Evolutionary conservation across 2,888 invertebrate genomes (phyloP), one percentile per base, ranked within the genome.

Genomic region (Epirrhoe tristata): DNA sequence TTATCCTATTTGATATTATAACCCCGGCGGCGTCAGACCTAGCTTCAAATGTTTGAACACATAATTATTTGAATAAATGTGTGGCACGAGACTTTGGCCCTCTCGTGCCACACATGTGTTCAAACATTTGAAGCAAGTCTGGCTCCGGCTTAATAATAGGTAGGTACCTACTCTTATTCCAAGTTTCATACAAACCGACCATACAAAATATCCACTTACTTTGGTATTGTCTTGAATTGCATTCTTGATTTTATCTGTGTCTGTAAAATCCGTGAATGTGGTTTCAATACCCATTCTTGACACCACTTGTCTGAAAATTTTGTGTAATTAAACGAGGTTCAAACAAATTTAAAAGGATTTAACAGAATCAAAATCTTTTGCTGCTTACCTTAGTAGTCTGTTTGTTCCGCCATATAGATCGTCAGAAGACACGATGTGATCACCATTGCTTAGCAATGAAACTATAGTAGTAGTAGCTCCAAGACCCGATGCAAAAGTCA

Each of bases 341-440:
- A 5, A 39, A 8, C 36, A 8, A 43, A 12, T 24, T 24, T 24
- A 24, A 24, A 24, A 12, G 12, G 12, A 1, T 12, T 3, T 12
- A 10, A 12, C 12, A 43, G 1, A 43, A 12, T 43, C 12, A 12
- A 12, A 43, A 12, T 43, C 12, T 36, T 53, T 48, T 56, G 32
- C 14, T 53, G n/a, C 43, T 14, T 52, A 64, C 88, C 93, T 93
- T 71, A 95, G 91, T 51, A 96, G 82, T 75, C 98, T 94, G 81
- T 97, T 97, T 0, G 98, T 98, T 24, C 99, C 99, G 60, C 99
- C 99, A 82, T 99, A 99, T 4, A 99, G 94, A 88, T 99, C 99
- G 86, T 99, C 98, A 68, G 97, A 96, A 78, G 97, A 96, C 52
- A 99, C 87, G 10, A 99, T 94, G 82, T 99, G 98, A 84, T 99